Conservation (phyloP, 2,888 invertebrate species). For the Leistus spinibarbis region DNA sequence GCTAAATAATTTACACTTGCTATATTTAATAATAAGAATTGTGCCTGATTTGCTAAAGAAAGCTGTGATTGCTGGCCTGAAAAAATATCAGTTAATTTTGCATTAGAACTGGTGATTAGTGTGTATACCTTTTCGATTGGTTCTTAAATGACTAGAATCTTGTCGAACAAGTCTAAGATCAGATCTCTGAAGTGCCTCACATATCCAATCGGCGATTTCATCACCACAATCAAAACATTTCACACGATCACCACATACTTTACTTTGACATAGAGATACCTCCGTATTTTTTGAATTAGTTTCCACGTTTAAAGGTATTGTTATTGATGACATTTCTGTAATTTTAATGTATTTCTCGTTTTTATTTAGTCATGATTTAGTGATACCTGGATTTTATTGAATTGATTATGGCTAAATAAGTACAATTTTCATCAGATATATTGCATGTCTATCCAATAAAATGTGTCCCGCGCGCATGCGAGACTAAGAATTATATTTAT, state of each 20-base stretch:
- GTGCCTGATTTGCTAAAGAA: constrained; percentile 82
- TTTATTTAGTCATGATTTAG: too few species aligned
- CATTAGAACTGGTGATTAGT: not conserved
- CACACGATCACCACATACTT: constrained; percentile 84
- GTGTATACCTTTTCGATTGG: constrained; percentile 35
- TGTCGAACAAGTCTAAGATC: constrained; percentile 75
- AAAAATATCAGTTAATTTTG: constrained; percentile 22
- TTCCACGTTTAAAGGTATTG: constrained; percentile 60
- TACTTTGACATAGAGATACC: constrained; percentile 71
- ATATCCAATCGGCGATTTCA: constrained; percentile 80
- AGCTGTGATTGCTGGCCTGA: constrained; percentile 53
- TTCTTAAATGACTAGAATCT: constrained; percentile 47
- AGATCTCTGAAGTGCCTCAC: constrained; percentile 69
- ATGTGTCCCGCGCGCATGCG: too few species aligned
- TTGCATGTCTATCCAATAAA: too few species aligned
- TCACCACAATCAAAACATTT: constrained; percentile 85
- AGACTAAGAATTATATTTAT: not conserved
- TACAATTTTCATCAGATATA: too few species aligned
- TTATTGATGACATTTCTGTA: constrained; percentile 54
- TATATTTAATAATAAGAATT: constrained; percentile 80
- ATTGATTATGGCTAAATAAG: too few species aligned
- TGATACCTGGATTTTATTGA: too few species aligned
- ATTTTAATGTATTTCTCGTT: constrained; percentile 40
- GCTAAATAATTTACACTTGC: constrained; percentile 77
- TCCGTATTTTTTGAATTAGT: constrained; percentile 47